Evolutionary conservation across 1,140 invertebrate genomes (phyloP).

Genomic region (Limonius californicus): DNA sequence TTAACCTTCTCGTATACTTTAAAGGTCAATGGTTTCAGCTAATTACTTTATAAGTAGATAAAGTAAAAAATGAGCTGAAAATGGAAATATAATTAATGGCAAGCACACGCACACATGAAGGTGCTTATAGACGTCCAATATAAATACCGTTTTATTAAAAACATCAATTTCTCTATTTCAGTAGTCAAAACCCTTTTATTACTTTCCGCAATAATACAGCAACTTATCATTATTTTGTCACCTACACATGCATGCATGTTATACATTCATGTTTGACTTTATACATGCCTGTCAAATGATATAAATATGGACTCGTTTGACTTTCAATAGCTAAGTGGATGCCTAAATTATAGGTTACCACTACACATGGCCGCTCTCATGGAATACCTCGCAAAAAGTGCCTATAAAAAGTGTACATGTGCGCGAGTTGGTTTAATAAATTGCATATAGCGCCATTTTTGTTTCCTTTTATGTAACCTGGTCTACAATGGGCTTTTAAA

Average conservation of each 20-base stretch:
- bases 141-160: slow-evolving; percentile 5
- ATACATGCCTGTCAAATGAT: slow-evolving; percentile 3
- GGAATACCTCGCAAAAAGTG: background rate
- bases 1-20: too few species aligned
- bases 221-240: slow-evolving; percentile 11
- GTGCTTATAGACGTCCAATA: background rate
- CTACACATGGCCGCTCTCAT: slow-evolving; percentile 8
- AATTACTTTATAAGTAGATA: slow-evolving; percentile 9
- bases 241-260: slow-evolving; percentile 4
- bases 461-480: too few species aligned
- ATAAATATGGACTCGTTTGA: slow-evolving; percentile 14
- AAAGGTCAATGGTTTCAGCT: background rate
- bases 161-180: slow-evolving; percentile 13
- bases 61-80: background rate
- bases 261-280: slow-evolving; percentile 3
- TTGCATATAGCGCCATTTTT: too few species aligned
- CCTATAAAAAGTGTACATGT: background rate
- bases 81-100: slow-evolving; percentile 4
- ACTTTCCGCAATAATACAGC: background rate
- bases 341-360: background rate
- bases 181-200: background rate
- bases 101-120: background rate
- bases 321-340: slow-evolving; percentile 10
- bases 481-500: too few species aligned
- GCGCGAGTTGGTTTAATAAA: too few species aligned